Evolutionary conservation across 2,888 invertebrate genomes (phyloP), one percentile per base, ranked within the genome.

Genomic region (Chrysolina americana): DNA sequence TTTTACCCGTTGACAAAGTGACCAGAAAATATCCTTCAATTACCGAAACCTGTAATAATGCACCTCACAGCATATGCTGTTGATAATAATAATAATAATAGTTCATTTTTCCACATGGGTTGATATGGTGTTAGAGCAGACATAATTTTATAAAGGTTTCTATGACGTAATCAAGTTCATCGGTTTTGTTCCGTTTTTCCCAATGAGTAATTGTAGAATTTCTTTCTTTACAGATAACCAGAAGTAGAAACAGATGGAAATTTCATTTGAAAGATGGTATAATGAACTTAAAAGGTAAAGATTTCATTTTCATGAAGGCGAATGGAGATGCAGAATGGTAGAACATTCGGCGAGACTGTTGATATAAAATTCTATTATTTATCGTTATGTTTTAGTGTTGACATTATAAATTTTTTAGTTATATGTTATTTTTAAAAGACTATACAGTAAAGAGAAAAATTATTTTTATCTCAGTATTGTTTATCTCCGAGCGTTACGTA

Each of bases 271-370:
- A 99, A 90, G 99, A 99, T 90, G 99, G 99, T 73, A 98, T 99
- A 79, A 99, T 99, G 99, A 98, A 98, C 90, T 92, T 99, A 85
- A 94, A 94, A 81, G 98, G 99, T 62, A 97, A 96, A 89, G 99
- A 99, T 90, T 98, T 94, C 90, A 97, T 99, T 84, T 99, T 99
- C 90, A 98, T 98, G 90, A 98, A 97, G 90, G 98, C 98, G 15
- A 96, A 95, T 85, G 99, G 99, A 81, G 99, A 99, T 91, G 99
- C 99, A 41, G 99, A 99, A 88, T 99, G 99, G 99, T 99, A 92
- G 41, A 17, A 6, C 36, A 36, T 19, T 56, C 19, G 19, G 53
- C 21, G 36, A 53, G 53, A 53, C 68, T 68, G 50, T 68, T 48
- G 23, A 59, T 59, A 28, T 28, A 28, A n/a, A 28, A 28, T 59